Conservation (phyloP, 2,113 vertebrate species). For the Ia io region DNA sequence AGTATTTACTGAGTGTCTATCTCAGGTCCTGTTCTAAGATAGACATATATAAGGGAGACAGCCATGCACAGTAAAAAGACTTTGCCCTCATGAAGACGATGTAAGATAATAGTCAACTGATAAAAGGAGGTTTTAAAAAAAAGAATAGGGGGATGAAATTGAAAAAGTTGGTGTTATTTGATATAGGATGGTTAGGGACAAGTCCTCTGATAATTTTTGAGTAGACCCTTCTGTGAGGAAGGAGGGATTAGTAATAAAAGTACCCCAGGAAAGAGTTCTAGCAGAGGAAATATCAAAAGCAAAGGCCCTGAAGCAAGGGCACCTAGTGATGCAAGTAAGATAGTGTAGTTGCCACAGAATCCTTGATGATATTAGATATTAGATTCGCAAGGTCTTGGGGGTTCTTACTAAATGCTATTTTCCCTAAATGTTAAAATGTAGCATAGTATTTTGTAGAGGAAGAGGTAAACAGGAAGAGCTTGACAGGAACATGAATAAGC, state of each 20-base stretch:
- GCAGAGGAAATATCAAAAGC: background rate
- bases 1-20: background rate
- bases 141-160: background rate
- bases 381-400: background rate
- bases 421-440: background rate
- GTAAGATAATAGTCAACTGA: background rate
- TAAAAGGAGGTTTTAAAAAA: background rate
- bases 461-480: background rate
- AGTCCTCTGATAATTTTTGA: background rate
- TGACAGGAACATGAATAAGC: background rate
- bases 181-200: background rate
- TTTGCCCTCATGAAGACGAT: background rate
- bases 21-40: constrained; percentile 2
- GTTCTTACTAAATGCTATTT: background rate
- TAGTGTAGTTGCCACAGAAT: background rate
- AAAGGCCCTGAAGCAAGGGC: background rate
- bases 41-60: background rate
- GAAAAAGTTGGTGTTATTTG: background rate
- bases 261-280: background rate
- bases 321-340: background rate
- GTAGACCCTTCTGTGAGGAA: background rate
- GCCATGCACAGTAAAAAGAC: background rate
- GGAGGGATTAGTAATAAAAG: background rate
- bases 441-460: background rate
- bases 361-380: background rate